A percentile compares a stretch with the other conserved stretches of the same genome.
Conservation (phyloP, 2,797 vertebrate genomes). For the Cossypha niveicapilla region DNA sequence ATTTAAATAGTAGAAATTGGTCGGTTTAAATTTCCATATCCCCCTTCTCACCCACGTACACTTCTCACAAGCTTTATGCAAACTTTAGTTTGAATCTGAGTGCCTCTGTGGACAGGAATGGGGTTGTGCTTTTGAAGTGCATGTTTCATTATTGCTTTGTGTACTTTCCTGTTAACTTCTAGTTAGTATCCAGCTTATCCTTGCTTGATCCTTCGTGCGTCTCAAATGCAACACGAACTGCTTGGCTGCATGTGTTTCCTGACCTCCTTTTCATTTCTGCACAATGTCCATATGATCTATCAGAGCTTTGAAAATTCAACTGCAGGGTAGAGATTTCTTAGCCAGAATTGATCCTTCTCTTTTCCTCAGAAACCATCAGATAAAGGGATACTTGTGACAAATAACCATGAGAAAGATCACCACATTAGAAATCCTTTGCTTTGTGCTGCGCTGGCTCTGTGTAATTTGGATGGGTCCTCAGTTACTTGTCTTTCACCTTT, state of each 20-base stretch:
- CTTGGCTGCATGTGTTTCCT: conserved; percentile 22
- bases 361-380: conserved; percentile 40
- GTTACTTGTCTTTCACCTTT: conserved; percentile 57
- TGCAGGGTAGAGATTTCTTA: conserved; percentile 31
- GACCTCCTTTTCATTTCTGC: conserved; percentile 51
- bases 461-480: conserved; percentile 32
- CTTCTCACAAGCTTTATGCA: background rate
- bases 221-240: conserved; percentile 16
- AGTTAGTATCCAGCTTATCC: background rate
- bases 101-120: background rate
- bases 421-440: conserved; percentile 20
- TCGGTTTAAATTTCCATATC: background rate
- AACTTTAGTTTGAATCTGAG: background rate
- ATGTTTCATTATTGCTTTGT: background rate
- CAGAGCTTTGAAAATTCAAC: conserved; percentile 52
- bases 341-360: conserved; percentile 53
- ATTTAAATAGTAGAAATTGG: background rate
- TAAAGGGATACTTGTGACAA: conserved; percentile 53
- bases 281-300: conserved; percentile 29
- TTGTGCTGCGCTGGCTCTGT: background rate
- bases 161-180: conserved; percentile 21
- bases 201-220: conserved; percentile 16
- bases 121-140: background rate
- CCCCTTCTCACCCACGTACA: background rate
- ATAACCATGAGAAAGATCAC: conserved; percentile 41